Evolutionary conservation across 2,113 vertebrate species (phyloP).

Genomic region (Donacobius atricapilla): DNA sequence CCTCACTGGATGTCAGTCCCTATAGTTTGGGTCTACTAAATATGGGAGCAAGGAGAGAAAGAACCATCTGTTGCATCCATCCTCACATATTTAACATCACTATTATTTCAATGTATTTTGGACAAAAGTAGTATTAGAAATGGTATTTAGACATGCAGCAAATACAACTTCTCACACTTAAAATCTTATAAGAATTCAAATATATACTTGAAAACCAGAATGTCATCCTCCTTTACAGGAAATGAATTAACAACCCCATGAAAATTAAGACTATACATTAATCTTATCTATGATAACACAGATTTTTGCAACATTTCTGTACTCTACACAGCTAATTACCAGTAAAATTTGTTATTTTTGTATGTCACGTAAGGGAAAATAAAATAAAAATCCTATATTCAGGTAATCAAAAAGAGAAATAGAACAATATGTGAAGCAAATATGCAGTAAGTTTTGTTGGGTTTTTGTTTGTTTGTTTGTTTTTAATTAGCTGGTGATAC

Average conservation of each 20-base stretch:
- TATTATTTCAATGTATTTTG: neutral
- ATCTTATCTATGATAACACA: neutral
- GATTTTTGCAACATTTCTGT: neutral
- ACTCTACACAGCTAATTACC: neutral
- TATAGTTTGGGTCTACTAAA: neutral
- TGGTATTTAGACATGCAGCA: no score
- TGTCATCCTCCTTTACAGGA: neutral
- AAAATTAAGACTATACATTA: neutral
- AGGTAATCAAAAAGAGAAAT: neutral
- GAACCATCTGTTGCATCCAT: neutral
- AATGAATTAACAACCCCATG: neutral
- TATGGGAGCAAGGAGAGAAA: neutral
- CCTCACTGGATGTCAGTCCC: neutral
- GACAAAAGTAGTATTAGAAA: neutral
- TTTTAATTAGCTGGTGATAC: neutral
- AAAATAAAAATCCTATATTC: neutral
- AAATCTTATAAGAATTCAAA: neutral
- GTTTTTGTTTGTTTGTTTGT: neutral
- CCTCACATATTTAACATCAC: neutral
- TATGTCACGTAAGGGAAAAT: neutral
- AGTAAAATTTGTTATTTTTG: neutral
- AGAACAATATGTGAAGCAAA: neutral
- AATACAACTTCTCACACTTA: neutral
- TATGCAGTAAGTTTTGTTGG: neutral
- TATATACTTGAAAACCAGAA: neutral